phyloP scores from a whole-genome alignment of 1,140 invertebrate species.

The Drosophila watanabei region DNA sequence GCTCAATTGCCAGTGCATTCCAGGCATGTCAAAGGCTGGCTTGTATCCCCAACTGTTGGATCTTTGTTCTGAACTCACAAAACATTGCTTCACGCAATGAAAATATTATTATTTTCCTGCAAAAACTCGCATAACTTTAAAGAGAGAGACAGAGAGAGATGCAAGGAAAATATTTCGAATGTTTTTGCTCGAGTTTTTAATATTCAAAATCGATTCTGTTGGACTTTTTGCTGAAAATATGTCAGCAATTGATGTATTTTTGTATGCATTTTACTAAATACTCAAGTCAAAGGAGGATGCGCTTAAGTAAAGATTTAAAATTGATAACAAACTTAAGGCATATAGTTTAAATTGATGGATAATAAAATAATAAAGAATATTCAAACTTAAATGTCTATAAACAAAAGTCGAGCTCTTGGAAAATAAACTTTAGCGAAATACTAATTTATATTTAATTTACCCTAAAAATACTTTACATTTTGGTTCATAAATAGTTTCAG shows the following conservation, averaged over 20 bases:
- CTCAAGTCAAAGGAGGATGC: neutral
- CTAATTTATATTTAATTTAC: neutral
- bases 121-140: conserved; percentile 1
- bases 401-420: neutral
- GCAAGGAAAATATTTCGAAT: conserved; percentile 3
- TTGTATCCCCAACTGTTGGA: conserved; percentile 8
- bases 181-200: neutral
- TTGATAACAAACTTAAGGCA: neutral
- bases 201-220: neutral
- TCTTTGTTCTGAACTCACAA: neutral
- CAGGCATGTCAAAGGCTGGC: conserved; percentile 15
- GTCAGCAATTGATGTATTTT: neutral
- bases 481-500: neutral
- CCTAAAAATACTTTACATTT: neutral
- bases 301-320: no score
- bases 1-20: conserved; percentile 35
- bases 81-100: conserved; percentile 11
- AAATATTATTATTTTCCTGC: conserved; percentile 12
- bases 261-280: neutral
- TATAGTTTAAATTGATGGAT: neutral
- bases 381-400: neutral
- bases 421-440: neutral
- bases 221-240: neutral
- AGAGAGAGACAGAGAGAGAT: neutral
- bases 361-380: neutral